These are phyloP conservation scores for Henricia sp. DNA, from an alignment of 53 echinoderm and acorn worm species.

Conservation along the genomic window DNA sequence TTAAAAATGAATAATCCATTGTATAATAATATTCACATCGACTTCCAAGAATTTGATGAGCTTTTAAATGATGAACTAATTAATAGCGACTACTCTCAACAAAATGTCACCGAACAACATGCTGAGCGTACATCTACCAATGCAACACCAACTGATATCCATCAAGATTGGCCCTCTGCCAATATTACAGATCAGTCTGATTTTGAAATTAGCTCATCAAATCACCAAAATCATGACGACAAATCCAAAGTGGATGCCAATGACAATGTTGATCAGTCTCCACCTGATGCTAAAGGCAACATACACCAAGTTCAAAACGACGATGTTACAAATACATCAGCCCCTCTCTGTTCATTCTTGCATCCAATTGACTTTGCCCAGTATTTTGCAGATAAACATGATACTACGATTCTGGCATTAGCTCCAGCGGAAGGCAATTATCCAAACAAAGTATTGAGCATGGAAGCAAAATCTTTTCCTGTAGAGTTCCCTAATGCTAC, in stretches of 20 bases:
- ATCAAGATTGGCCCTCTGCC: too few species aligned
- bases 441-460: slow-evolving; percentile 44
- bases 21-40: slow-evolving; percentile 40
- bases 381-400: slow-evolving; percentile 46
- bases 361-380: slow-evolving; percentile 66
- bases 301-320: too few species aligned
- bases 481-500: slow-evolving; percentile 64
- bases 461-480: slow-evolving; percentile 65
- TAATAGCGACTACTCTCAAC: neutral
- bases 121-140: too few species aligned
- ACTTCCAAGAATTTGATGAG: neutral
- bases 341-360: slow-evolving; percentile 47
- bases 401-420: slow-evolving; percentile 48
- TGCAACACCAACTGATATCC: too few species aligned
- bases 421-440: slow-evolving; percentile 70
- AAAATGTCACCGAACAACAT: neutral
- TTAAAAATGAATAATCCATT: slow-evolving; percentile 49
- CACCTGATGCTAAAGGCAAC: too few species aligned
- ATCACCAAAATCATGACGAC: too few species aligned
- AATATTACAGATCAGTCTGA: too few species aligned
- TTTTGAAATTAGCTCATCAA: too few species aligned
- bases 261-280: neutral
- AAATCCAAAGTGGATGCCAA: neutral
- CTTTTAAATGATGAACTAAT: slow-evolving; percentile 1
- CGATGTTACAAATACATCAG: slow-evolving; percentile 22